Percentiles rank a stretch among this genome's conserved stretches.
phyloP scores from a whole-genome alignment of 2,888 invertebrate species.

The Spilarctia lutea region DNA sequence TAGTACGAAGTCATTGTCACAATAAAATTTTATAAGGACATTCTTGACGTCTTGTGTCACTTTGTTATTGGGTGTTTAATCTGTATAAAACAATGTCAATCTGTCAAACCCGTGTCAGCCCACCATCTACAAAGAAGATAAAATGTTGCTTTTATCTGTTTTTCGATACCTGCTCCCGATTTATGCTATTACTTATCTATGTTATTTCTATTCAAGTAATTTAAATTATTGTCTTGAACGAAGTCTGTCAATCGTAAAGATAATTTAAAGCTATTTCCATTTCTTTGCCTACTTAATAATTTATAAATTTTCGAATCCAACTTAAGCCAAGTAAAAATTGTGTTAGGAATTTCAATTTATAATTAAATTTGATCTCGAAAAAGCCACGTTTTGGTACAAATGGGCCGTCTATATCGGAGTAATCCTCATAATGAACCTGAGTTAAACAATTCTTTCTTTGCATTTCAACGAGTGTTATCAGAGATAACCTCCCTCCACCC shows the following conservation, averaged over 20 bases:
- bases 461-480: no score
- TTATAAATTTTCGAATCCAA: background rate
- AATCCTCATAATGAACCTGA: no score
- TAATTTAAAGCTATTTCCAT: background rate
- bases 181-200: background rate
- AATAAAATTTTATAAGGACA: background rate
- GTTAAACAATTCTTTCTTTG: no score
- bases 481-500: no score
- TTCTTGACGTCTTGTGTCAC: background rate
- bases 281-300: background rate
- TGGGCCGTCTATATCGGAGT: no score
- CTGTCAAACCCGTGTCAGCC: conserved; percentile 1
- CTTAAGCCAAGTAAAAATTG: background rate
- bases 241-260: background rate
- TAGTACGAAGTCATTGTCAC: background rate
- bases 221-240: background rate
- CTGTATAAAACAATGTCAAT: conserved; percentile 2
- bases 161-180: background rate
- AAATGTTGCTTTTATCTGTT: background rate
- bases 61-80: background rate
- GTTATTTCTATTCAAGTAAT: background rate
- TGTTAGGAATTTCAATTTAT: background rate
- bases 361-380: no score
- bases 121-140: background rate
- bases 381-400: no score